Evolutionary conservation across 2,113 vertebrate species (phyloP).

Genomic region (Cyprinodon brontotheroides): DNA sequence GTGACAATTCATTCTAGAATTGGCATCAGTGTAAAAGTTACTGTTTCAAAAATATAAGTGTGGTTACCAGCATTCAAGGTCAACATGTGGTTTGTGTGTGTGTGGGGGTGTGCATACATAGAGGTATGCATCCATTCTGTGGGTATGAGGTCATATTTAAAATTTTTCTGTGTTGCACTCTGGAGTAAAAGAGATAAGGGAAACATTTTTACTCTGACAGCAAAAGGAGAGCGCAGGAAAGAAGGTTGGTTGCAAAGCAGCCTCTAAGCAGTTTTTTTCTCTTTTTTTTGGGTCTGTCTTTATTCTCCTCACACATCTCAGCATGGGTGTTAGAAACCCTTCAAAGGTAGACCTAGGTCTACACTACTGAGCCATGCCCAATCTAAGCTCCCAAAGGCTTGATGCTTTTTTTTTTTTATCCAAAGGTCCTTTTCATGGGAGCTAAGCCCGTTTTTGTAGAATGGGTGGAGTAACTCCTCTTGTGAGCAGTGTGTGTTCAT

Average conservation of each 20-base stretch:
- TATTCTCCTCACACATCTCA: slow-evolving; percentile 41
- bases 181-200: slow-evolving; percentile 53
- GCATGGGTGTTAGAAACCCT: slow-evolving; percentile 50
- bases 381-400: slow-evolving; percentile 46
- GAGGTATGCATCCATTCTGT: slow-evolving; percentile 21
- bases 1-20: slow-evolving; percentile 54
- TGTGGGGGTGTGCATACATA: slow-evolving; percentile 7
- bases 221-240: slow-evolving; percentile 14
- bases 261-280: slow-evolving; percentile 31
- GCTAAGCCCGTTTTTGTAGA: slow-evolving; percentile 49
- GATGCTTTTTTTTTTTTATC: slow-evolving; percentile 54
- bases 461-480: slow-evolving; percentile 22
- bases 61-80: slow-evolving; percentile 52
- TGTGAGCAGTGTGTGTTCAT: slow-evolving; percentile 20
- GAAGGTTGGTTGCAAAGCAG: slow-evolving; percentile 40
- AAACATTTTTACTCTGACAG: slow-evolving; percentile 11
- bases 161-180: slow-evolving; percentile 37
- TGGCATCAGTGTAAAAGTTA: slow-evolving; percentile 35
- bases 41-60: slow-evolving; percentile 41
- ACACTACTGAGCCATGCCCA: slow-evolving; percentile 47
- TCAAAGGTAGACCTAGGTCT: slow-evolving; percentile 65
- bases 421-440: slow-evolving; percentile 59
- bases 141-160: slow-evolving; percentile 54
- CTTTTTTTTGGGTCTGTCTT: slow-evolving; percentile 22
- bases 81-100: slow-evolving; percentile 22